Evolutionary conservation across 2,113 vertebrate species (phyloP).

Genomic region (Trichomycterus rosablanca): DNA sequence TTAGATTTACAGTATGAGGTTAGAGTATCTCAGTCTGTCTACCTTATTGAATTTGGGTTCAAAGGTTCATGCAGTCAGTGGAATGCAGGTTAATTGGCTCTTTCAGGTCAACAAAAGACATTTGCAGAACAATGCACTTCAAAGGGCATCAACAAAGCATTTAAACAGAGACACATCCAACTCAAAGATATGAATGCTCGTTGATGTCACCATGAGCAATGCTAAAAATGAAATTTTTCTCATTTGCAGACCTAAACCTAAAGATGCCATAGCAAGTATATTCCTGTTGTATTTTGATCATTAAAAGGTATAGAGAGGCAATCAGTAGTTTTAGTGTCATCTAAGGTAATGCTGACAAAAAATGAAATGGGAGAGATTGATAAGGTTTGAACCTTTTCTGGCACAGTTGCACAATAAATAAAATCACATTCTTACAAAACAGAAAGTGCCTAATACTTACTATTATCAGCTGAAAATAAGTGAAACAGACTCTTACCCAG

Average conservation of each 20-base stretch:
- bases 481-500: neutral
- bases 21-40: too few species aligned
- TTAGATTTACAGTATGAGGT: too few species aligned
- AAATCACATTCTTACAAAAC: conserved; percentile 17
- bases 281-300: conserved; percentile 6
- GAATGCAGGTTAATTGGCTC: too few species aligned
- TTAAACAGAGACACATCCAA: neutral
- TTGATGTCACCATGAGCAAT: too few species aligned
- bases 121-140: conserved; percentile 13
- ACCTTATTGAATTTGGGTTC: too few species aligned
- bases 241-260: neutral
- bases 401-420: conserved; percentile 25
- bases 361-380: neutral
- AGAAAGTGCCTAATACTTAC: neutral
- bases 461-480: conserved; percentile 12
- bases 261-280: neutral
- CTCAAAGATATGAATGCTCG: too few species aligned
- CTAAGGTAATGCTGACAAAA: conserved; percentile 1
- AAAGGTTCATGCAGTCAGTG: too few species aligned
- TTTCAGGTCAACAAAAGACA: too few species aligned
- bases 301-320: conserved; percentile 9
- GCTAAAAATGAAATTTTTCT: too few species aligned
- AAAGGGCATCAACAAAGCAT: neutral
- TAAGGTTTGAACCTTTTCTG: conserved; percentile 12
- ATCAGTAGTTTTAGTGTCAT: conserved; percentile 17